phyloP scores from a whole-genome alignment of 2,797 vertebrate genomes.

The Gymnoscopelus microlampas region DNA sequence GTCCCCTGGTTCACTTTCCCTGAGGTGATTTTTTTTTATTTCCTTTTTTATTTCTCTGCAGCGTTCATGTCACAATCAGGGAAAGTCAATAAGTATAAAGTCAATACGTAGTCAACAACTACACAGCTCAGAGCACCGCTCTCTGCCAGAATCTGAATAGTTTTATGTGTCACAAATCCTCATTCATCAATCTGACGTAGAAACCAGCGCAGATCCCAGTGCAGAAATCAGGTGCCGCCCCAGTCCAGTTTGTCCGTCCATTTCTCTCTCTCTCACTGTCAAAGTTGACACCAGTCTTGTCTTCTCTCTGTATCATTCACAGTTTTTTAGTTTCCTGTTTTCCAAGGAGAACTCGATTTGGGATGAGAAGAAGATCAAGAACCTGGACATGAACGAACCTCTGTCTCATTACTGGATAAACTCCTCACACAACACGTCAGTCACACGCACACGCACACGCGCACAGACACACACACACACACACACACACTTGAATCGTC shows the following conservation, averaged over 20 bases:
- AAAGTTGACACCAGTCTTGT: conserved; percentile 1
- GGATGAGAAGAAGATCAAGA: conserved; percentile 88
- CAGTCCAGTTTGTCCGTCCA: too few species aligned
- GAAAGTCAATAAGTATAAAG: too few species aligned
- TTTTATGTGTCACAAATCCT: too few species aligned
- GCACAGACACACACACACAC: too few species aligned
- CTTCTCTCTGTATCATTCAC: conserved; percentile 15
- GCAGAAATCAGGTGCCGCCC: too few species aligned
- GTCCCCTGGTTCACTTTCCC: conserved; percentile 93
- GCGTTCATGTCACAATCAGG: too few species aligned
- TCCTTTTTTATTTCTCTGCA: too few species aligned
- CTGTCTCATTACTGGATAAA: conserved; percentile 98
- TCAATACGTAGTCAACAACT: background rate
- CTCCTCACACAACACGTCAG: conserved; percentile 99
- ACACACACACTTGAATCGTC: too few species aligned
- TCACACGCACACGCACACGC: conserved; percentile 35
- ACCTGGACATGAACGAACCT: conserved; percentile 95
- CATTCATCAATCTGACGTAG: too few species aligned
- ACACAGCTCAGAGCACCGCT: too few species aligned
- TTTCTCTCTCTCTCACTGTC: background rate
- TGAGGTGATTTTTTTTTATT: conserved; percentile 81
- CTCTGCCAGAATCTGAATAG: too few species aligned
- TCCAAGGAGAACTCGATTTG: conserved; percentile 97
- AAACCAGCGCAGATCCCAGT: too few species aligned
- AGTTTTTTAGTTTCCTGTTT: conserved; percentile 97